Percentiles rank a stretch among this genome's conserved stretches.
phyloP scores from a whole-genome alignment of 2,888 invertebrate species.

The Stenotaenia linearis region DNA sequence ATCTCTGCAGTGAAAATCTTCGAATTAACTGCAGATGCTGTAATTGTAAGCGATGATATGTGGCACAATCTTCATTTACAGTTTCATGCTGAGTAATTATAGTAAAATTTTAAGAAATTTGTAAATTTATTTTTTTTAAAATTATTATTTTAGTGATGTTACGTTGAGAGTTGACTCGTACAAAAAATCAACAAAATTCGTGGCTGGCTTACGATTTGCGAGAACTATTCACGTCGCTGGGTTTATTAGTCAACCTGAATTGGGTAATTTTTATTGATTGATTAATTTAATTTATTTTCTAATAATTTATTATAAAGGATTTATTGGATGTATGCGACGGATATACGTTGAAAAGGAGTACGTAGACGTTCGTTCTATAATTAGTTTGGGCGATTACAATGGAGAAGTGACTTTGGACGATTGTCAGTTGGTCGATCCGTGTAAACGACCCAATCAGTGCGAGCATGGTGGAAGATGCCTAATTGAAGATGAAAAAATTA shows the following conservation, averaged over 20 bases:
- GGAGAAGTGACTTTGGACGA: conserved; percentile 86
- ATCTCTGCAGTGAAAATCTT: not conserved
- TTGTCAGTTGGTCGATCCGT: conserved; percentile 83
- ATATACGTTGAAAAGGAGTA: conserved; percentile 43
- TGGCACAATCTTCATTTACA: conserved; percentile 39
- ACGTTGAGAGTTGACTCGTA: not conserved
- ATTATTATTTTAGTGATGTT: not conserved
- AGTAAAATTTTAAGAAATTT: not conserved
- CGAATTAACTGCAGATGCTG: not conserved
- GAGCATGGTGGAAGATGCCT: conserved; percentile 88
- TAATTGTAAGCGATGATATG: conserved; percentile 35
- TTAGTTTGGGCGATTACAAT: conserved; percentile 42
- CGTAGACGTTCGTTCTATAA: conserved; percentile 44
- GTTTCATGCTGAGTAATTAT: conserved; percentile 36
- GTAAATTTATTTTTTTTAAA: not conserved
- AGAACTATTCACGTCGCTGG: not conserved
- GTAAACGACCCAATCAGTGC: conserved; percentile 81
- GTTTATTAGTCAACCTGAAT: not conserved
- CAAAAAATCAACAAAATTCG: not conserved
- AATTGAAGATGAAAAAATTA: conserved; percentile 76
- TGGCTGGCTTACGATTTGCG: not conserved
- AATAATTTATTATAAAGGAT: too few relatives aligned
- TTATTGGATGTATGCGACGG: conserved; percentile 47
- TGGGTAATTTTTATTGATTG: not conserved
- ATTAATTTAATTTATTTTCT: too few relatives aligned